A percentile compares a stretch with the other conserved stretches of the same genome.
Conservation (phyloP, 2,888 invertebrate species). For the Oscheius sp. region DNA sequence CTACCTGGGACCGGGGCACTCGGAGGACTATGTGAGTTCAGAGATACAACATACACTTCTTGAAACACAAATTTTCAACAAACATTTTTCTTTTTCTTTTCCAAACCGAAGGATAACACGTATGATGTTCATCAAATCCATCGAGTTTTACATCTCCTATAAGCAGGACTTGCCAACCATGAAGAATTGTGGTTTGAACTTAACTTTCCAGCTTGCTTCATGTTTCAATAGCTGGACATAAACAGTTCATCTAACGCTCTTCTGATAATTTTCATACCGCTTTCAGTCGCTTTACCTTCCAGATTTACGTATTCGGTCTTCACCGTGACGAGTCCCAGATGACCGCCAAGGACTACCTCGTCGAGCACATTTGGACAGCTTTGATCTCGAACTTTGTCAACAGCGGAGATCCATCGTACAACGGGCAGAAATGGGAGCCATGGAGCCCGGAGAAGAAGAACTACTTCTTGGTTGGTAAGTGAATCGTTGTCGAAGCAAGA, state of each 20-base stretch:
- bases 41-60: no score
- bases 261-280: background rate
- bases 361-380: slow-evolving; percentile 45
- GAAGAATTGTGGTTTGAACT: no score
- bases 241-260: background rate
- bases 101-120: no score
- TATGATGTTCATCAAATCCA: no score
- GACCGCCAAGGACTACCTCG: slow-evolving; percentile 42
- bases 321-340: slow-evolving; percentile 39
- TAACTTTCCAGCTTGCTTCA: no score
- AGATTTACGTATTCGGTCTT: slow-evolving; percentile 51
- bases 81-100: background rate
- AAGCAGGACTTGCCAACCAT: no score
- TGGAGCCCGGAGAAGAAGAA: slow-evolving; percentile 38
- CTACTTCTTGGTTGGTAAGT: slow-evolving; percentile 43
- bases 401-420: slow-evolving; percentile 40
- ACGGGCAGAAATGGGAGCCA: slow-evolving; percentile 39
- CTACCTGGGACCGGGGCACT: slow-evolving; percentile 41
- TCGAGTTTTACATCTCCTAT: no score
- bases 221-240: no score
- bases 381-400: slow-evolving; percentile 50
- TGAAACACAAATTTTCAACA: background rate
- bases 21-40: slow-evolving; percentile 45
- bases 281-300: background rate
- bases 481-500: background rate